A percentile compares a stretch with the other conserved stretches of the same genome.
These are phyloP conservation scores for Lutraria rhynchaena DNA, from an alignment of 1,140 invertebrate genomes.

Conservation along the genomic window DNA sequence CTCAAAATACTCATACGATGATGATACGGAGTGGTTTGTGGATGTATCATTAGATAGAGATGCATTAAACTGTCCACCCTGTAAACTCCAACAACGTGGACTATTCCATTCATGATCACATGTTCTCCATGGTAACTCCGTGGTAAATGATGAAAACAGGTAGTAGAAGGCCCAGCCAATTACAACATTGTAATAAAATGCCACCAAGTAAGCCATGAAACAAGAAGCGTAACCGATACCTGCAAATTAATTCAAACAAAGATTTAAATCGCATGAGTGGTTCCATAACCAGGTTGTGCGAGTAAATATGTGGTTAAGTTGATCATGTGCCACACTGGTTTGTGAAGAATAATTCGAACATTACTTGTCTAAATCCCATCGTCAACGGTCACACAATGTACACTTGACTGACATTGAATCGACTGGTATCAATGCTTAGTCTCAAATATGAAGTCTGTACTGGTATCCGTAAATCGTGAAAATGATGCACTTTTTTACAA, in stretches of 20 bases:
- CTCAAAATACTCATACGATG: slow-evolving; percentile 73
- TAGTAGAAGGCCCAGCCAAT: slow-evolving; percentile 99
- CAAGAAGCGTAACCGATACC: slow-evolving; percentile 80
- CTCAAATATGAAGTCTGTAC: too few species aligned
- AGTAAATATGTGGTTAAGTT: too few species aligned
- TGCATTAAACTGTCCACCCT: slow-evolving; percentile 77
- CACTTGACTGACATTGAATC: too few species aligned
- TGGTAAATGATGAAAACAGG: slow-evolving; percentile 97
- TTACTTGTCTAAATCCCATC: too few species aligned
- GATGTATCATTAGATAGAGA: background rate
- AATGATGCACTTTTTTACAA: too few species aligned
- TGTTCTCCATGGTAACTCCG: slow-evolving; percentile 95
- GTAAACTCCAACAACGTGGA: slow-evolving; percentile 85
- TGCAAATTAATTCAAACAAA: slow-evolving; percentile 60
- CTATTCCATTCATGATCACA: slow-evolving; percentile 91
- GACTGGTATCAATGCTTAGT: too few species aligned
- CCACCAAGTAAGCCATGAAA: slow-evolving; percentile 98
- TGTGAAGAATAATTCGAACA: too few species aligned
- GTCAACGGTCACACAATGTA: too few species aligned
- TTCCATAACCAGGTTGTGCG: too few species aligned
- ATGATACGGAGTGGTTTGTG: slow-evolving; percentile 80
- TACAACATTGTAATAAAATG: slow-evolving; percentile 99
- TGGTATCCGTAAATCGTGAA: too few species aligned
- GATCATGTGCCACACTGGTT: too few species aligned
- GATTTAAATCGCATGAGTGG: too few species aligned